Evolutionary conservation across 2,888 invertebrate genomes (phyloP).

Genomic region (Drosophila picticornis): DNA sequence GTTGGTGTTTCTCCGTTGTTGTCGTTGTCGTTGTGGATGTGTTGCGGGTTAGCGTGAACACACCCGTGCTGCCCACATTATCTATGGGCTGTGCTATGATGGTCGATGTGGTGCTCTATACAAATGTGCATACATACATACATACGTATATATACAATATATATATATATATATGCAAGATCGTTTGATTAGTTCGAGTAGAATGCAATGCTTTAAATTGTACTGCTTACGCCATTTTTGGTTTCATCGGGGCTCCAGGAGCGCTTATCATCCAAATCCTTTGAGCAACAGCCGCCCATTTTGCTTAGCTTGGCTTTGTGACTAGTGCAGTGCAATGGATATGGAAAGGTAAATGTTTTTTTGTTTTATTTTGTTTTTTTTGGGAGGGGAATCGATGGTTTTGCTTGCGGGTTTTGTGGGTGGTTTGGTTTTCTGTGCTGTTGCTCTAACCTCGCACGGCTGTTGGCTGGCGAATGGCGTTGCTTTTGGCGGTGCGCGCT

Average conservation of each 20-base stretch:
- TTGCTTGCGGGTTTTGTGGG: conserved; percentile 4
- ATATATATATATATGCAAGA: not conserved
- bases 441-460: conserved; percentile 66
- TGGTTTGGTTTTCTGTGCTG: conserved; percentile 21
- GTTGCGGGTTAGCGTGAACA: conserved; percentile 70
- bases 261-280: conserved; percentile 79
- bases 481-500: conserved; percentile 64
- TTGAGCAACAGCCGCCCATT: conserved; percentile 81
- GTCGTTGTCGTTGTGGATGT: conserved; percentile 44
- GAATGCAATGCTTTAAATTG: not conserved
- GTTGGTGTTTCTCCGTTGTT: conserved; percentile 31
- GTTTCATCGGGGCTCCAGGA: conserved; percentile 82
- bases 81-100: conserved; percentile 79
- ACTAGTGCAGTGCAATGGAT: not conserved
- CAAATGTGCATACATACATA: not conserved
- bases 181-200: not conserved
- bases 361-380: not conserved
- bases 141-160: not conserved
- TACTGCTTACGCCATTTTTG: conserved; percentile 75
- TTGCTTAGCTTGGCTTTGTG: not conserved
- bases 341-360: not conserved
- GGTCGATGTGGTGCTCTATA: conserved; percentile 81
- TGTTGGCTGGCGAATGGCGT: conserved; percentile 64
- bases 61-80: conserved; percentile 69
- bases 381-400: not conserved